Base-by-base conservation (phyloP, 2,888 invertebrate species). In the Microctonus hyperodae region DNA sequence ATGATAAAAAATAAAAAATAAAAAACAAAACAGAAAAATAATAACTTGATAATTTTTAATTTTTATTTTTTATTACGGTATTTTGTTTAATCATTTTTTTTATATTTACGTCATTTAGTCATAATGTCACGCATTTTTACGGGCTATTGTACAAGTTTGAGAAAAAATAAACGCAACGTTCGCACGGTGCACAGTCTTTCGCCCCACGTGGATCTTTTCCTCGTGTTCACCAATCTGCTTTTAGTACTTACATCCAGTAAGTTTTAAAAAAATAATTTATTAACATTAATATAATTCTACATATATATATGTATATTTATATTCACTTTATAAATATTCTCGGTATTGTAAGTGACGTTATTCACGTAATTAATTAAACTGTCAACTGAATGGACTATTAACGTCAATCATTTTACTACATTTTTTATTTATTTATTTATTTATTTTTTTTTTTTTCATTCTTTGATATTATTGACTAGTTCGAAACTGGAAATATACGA, bases 161-260 rank as follows among this genome's bases (percentile, higher is more conserved):
- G 72, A 70, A 69, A 58, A 64, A 44, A 55, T 63, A 64, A 58
- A 68, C 57, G 64, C 53, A 68, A 69, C 67, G 51, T 58, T 55
- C 67, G 64, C 28, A 51, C 61, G 53, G 68, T 72, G 60, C 72
- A 72, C 67, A 62, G 69, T 59, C 64, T 70, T 65, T 67, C 63
- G 28, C 69, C 69, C 74, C 76, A 76, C 75, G 75, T 76, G 76
- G 75, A 76, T 69, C 57, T 71, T 53, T 69, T 74, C 72, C 74
- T 76, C 74, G 75, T 76, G 73, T 72, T 74, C 65, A 66, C 73
- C 67, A 74, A 69, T 63, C 69, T 76, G 56, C 65, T 75, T n/a
- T 64, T 74, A 64, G 57, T 70, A 35, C 67, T 74, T 64, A 69
- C 74, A 16, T 67, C 74, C 60, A 70, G 76, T 76, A 74, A 76